Evolutionary conservation across 2,113 vertebrate species (phyloP).

Genomic region (Rhabdornis inornatus): DNA sequence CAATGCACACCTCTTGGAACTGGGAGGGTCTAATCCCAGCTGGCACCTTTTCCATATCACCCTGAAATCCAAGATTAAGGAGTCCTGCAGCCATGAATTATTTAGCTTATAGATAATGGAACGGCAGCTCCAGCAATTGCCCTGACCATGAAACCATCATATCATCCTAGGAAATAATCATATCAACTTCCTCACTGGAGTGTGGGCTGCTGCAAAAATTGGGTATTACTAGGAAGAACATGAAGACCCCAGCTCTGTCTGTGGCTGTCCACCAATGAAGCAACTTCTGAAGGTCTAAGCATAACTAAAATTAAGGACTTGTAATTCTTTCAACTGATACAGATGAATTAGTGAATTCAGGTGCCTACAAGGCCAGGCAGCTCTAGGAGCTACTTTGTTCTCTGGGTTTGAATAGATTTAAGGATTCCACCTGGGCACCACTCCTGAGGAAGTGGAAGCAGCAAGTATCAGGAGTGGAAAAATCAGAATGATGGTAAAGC

Average conservation of each 20-base stretch:
- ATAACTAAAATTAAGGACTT: neutral
- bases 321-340: neutral
- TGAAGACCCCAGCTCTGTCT: neutral
- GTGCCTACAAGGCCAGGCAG: neutral
- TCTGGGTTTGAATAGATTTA: neutral
- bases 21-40: neutral
- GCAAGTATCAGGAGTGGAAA: conserved; percentile 17
- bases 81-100: neutral
- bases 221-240: neutral
- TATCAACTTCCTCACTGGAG: neutral
- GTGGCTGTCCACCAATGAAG: neutral
- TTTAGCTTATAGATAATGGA: neutral
- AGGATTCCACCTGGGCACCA: neutral
- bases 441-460: neutral
- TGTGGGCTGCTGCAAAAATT: neutral
- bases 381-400: neutral
- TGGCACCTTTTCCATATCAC: neutral
- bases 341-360: neutral
- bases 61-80: neutral
- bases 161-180: neutral
- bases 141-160: neutral
- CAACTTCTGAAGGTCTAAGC: neutral
- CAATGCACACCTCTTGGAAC: neutral
- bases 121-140: neutral
- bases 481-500: neutral